These are phyloP conservation scores for Empis stercorea DNA, from an alignment of 2,888 invertebrate species.

Conservation along the genomic window DNA sequence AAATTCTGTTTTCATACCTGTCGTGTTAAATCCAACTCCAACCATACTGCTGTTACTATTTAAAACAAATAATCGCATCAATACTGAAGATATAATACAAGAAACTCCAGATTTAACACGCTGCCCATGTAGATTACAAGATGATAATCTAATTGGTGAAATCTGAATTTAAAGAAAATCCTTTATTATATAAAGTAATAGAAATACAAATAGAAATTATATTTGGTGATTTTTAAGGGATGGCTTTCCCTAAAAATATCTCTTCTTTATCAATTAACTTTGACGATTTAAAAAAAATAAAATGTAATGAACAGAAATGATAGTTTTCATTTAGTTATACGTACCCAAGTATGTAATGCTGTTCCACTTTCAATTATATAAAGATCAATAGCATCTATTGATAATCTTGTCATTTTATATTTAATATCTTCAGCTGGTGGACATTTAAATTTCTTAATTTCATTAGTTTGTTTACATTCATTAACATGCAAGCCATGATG, in stretches of 20 bases:
- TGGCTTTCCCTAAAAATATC: no score
- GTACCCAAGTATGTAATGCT: conserved; percentile 71
- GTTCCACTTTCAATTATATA: conserved; percentile 83
- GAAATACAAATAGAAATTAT: no score
- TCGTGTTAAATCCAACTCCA: no score
- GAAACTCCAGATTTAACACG: conserved; percentile 83
- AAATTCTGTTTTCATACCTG: no score
- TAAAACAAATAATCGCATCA: conserved; percentile 49
- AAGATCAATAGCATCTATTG: conserved; percentile 79
- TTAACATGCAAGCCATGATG: conserved; percentile 62
- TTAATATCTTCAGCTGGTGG: conserved; percentile 77
- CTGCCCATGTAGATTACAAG: conserved; percentile 90
- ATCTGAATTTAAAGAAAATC: conserved; percentile 37
- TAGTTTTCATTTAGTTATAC: conserved; percentile 7
- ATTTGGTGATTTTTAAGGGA: no score
- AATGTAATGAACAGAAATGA: no score
- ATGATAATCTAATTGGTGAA: conserved; percentile 75
- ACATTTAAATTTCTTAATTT: conserved; percentile 58
- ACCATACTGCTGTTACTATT: no score
- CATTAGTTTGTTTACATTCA: conserved; percentile 55
- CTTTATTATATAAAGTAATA: no score
- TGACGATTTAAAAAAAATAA: no score
- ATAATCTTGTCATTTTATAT: conserved; percentile 82
- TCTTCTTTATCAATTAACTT: no score
- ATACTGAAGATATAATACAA: conserved; percentile 64